Conservation (phyloP, 2,888 invertebrate species). For the Pammene fasciana region DNA sequence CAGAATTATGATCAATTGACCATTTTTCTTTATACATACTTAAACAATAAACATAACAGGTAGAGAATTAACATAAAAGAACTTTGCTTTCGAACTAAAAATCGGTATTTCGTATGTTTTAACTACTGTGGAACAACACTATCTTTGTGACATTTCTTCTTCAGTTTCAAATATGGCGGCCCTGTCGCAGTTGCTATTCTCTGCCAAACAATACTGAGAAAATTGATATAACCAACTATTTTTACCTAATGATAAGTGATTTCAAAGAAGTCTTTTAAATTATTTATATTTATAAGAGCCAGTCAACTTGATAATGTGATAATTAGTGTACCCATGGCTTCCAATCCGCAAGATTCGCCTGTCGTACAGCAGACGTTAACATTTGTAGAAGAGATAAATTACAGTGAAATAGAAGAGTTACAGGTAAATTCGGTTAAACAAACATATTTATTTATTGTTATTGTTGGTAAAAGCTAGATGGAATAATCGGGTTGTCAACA, state of each 20-base stretch:
- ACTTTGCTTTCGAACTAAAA: not conserved
- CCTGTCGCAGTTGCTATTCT: slow-evolving; percentile 81
- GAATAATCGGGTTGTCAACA: slow-evolving; percentile 62
- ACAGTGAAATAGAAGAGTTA: slow-evolving; percentile 88
- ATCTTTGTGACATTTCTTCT: slow-evolving; percentile 53
- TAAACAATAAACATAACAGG: too few relatives aligned
- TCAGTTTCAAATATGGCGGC: slow-evolving; percentile 80
- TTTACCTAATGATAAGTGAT: slow-evolving; percentile 59
- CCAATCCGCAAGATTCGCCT: slow-evolving; percentile 79
- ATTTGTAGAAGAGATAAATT: slow-evolving; percentile 91
- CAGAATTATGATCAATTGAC: too few relatives aligned
- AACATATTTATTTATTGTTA: slow-evolving; percentile 43
- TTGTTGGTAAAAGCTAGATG: slow-evolving; percentile 38
- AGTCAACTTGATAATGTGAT: slow-evolving; percentile 81
- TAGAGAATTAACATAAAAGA: not conserved
- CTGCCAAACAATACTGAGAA: slow-evolving; percentile 80
- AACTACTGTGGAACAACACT: slow-evolving; percentile 28
- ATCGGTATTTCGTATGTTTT: slow-evolving; percentile 18
- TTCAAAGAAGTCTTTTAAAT: slow-evolving; percentile 53
- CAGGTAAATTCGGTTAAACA: slow-evolving; percentile 80
- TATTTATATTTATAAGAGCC: slow-evolving; percentile 58
- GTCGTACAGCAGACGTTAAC: slow-evolving; percentile 72
- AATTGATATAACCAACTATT: slow-evolving; percentile 70
- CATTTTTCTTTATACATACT: too few relatives aligned
- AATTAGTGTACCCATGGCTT: slow-evolving; percentile 81